Evolutionary conservation across 2,797 vertebrate species (phyloP).

Genomic region (Scyliorhinus canicula): DNA sequence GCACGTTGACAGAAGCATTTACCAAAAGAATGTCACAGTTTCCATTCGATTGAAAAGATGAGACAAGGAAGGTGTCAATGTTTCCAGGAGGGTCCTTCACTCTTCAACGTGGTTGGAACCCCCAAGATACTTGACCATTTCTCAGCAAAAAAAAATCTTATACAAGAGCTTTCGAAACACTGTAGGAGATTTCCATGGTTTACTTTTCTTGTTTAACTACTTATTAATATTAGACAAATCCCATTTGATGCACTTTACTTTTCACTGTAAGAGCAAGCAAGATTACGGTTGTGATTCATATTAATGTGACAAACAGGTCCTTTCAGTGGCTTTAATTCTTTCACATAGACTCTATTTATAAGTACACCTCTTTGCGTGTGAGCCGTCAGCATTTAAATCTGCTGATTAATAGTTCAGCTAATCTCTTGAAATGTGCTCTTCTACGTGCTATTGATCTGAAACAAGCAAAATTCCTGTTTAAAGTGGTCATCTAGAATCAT

Average conservation of each 20-base stretch:
- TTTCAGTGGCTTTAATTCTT: neutral
- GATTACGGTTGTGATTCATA: neutral
- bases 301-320: neutral
- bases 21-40: neutral
- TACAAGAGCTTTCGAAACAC: neutral
- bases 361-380: neutral
- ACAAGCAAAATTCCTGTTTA: neutral
- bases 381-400: neutral
- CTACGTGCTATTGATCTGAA: neutral
- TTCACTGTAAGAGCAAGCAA: neutral
- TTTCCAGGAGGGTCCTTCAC: neutral
- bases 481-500: neutral
- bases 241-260: neutral
- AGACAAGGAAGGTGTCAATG: neutral
- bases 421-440: neutral
- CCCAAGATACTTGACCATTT: neutral
- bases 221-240: neutral
- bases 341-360: neutral
- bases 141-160: neutral
- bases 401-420: neutral
- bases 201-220: neutral
- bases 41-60: neutral
- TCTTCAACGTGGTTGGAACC: neutral
- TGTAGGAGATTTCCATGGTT: neutral
- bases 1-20: neutral